phyloP scores from a whole-genome alignment of 1,140 invertebrate species.

The Drosophila nannoptera region DNA sequence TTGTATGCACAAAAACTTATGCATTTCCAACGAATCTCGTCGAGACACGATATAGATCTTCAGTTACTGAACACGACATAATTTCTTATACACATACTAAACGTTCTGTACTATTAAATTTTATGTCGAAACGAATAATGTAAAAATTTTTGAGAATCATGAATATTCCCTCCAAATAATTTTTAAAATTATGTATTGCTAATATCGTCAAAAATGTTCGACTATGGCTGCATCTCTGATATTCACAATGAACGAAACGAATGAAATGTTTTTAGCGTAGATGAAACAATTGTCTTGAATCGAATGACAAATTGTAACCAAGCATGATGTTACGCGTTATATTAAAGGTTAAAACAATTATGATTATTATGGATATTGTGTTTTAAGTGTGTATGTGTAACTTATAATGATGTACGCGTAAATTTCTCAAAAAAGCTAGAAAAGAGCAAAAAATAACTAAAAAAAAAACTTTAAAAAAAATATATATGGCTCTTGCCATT shows the following conservation, averaged over 20 bases:
- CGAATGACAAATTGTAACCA: slow-evolving; percentile 1
- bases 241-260: slow-evolving; percentile 56
- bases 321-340: slow-evolving; percentile 74
- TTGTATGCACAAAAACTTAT: slow-evolving; percentile 32
- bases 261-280: slow-evolving; percentile 45
- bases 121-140: slow-evolving; percentile 54
- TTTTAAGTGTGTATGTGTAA: slow-evolving; percentile 74
- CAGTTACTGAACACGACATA: slow-evolving; percentile 27
- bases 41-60: slow-evolving; percentile 1
- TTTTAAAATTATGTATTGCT: slow-evolving; percentile 75
- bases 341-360: slow-evolving; percentile 64
- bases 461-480: slow-evolving; percentile 36
- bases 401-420: slow-evolving; percentile 66
- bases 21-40: slow-evolving; percentile 48
- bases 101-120: slow-evolving; percentile 41
- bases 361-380: slow-evolving; percentile 73
- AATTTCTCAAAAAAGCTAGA: slow-evolving; percentile 29
- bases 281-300: slow-evolving; percentile 48
- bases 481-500: slow-evolving; percentile 71
- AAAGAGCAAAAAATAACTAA: slow-evolving; percentile 10
- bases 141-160: slow-evolving; percentile 73
- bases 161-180: slow-evolving; percentile 79
- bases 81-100: slow-evolving; percentile 48
- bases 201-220: slow-evolving; percentile 53
- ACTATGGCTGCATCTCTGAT: slow-evolving; percentile 59